Base-by-base conservation (phyloP, 2,113 vertebrate species). In the Ciconia boyciana region DNA sequence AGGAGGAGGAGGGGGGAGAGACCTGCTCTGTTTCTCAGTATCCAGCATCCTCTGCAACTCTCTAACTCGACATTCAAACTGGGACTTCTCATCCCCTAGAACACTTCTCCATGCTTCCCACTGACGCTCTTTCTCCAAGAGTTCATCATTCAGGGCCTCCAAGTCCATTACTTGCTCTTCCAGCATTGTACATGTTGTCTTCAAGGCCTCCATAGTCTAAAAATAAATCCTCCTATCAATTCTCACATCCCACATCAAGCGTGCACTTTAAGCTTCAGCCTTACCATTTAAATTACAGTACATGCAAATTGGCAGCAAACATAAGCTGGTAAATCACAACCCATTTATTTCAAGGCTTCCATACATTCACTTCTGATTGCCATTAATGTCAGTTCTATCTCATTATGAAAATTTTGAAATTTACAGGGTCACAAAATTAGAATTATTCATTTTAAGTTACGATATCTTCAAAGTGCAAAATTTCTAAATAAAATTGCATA, bases 111-210 rank as follows among this genome's bases (percentile, higher is more conserved):
- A 99, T 29, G 98, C 99, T 89, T 99, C 99, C 99, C 99, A 99
- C 98, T 99, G 99, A n/a, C 99, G 98, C 97, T 99, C 99, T 82
- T 99, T 99, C 94, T 99, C 99, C 96, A 99, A 72, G 79, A 99
- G 98, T 97, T 99, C 99, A 3, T 99, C 99, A 6, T 99, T 99
- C 94, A 99, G 96, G 17, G 98, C 99, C 98, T 99, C 99, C 94
- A 99, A 96, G 89, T 99, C 99, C 98, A 99, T 97, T 52, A 99
- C 99, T 98, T 99, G 99, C 92, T 99, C 99, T 96, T 99, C 99
- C 97, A 99, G 97, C 99, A 99, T 99, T 9, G 99, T 99, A 97
- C 99, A 99, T 2, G 99, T 99, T 83, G 99, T 99, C 98, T 99
- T 99, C 97, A 99, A 98, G 26, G 99, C 99, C 98, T 99, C 99